These are phyloP conservation scores for Phyllopteryx taeniolatus DNA, from an alignment of 2,113 vertebrate species.

Conservation along the genomic window DNA sequence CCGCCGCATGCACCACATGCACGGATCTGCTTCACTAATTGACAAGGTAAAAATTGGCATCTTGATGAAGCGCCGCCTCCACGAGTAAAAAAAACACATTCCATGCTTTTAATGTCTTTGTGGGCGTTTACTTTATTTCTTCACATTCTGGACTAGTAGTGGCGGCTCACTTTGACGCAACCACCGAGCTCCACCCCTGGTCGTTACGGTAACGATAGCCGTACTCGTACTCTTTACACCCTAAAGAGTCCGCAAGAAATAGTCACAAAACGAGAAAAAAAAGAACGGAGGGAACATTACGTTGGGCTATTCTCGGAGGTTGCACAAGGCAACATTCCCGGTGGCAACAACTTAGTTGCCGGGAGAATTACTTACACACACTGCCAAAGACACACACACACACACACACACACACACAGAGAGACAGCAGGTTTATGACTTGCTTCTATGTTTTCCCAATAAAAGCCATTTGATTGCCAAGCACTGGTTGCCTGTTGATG, in stretches of 20 bases:
- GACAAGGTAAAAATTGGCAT: too few species aligned
- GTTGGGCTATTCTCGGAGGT: constrained; percentile 18
- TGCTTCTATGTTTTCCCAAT: constrained; percentile 24
- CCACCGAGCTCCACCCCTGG: too few species aligned
- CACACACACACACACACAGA: constrained; percentile 12
- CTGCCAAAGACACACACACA: constrained; percentile 3
- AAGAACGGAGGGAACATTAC: constrained; percentile 19
- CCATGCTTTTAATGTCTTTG: too few species aligned
- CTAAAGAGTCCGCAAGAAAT: constrained; percentile 24
- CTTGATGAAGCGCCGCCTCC: too few species aligned
- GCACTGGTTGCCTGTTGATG: constrained; percentile 17
- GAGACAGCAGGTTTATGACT: constrained; percentile 13
- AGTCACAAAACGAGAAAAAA: constrained; percentile 11
- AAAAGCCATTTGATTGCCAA: constrained; percentile 19
- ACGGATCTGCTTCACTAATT: too few species aligned
- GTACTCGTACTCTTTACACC: too few species aligned
- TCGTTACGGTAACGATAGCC: too few species aligned
- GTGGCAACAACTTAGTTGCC: constrained; percentile 41
- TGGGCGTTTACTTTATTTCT: too few species aligned
- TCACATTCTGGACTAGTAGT: too few species aligned
- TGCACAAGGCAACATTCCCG: constrained; percentile 50
- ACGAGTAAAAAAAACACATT: too few species aligned
- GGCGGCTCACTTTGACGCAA: too few species aligned
- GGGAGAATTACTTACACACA: constrained; percentile 19
- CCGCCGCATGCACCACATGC: too few species aligned